Conservation (phyloP, 2,888 invertebrate genomes). For the Erannis defoliaria region DNA sequence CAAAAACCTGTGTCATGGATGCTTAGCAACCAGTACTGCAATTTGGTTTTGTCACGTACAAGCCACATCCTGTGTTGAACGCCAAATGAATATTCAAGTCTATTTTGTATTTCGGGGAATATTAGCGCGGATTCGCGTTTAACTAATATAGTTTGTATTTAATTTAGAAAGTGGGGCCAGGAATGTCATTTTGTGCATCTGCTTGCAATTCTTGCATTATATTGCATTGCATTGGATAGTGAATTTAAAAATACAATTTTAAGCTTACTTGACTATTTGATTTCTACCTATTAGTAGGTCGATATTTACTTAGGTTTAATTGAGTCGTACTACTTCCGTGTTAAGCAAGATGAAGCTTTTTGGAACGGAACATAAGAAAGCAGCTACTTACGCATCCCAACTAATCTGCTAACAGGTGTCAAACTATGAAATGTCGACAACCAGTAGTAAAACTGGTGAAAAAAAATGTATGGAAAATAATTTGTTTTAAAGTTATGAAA, state of each 20-base stretch:
- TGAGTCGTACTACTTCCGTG: no score
- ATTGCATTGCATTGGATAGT: no score
- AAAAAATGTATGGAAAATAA: no score
- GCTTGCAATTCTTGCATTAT: background rate
- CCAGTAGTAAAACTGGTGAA: no score
- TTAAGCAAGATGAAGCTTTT: background rate
- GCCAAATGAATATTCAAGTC: conserved; percentile 24
- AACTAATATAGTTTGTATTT: conserved; percentile 1
- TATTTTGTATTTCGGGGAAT: conserved; percentile 19
- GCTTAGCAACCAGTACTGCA: conserved; percentile 15
- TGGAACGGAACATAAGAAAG: background rate
- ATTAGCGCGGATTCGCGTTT: conserved; percentile 14
- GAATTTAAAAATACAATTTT: no score
- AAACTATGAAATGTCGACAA: no score
- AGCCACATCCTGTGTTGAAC: conserved; percentile 29
- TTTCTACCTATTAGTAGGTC: no score
- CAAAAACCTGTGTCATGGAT: conserved; percentile 53
- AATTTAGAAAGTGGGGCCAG: background rate
- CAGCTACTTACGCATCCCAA: no score
- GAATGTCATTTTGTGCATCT: background rate
- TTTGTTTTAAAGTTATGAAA: no score
- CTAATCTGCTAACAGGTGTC: no score
- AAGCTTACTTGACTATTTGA: no score
- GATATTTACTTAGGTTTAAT: no score
- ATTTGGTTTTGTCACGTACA: conserved; percentile 31